Conservation (phyloP, 2,113 vertebrate genomes). For the Brachyistius frenatus region DNA sequence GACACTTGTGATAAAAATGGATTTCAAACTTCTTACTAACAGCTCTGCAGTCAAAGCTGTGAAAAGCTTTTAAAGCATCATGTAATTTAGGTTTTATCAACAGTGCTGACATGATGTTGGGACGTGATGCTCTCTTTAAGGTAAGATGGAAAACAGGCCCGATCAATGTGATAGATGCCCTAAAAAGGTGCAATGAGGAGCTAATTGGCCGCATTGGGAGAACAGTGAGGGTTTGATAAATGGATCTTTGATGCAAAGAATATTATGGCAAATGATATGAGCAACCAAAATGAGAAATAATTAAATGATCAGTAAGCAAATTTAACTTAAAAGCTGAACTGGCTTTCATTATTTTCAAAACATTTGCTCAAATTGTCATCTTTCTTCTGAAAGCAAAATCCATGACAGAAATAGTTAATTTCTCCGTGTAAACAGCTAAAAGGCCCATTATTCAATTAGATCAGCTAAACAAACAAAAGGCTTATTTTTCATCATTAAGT, state of each 20-base stretch:
- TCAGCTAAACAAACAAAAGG: background rate
- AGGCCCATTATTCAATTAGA: background rate
- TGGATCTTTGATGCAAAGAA: constrained; percentile 5
- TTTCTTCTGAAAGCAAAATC: background rate
- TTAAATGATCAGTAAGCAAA: constrained; percentile 13
- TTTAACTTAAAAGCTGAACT: background rate
- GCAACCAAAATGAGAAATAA: background rate
- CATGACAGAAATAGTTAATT: background rate
- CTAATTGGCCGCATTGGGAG: background rate
- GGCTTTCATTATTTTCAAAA: too few species aligned
- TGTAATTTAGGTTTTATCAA: constrained; percentile 38
- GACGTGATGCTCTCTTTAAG: constrained; percentile 27
- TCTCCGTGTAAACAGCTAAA: too few species aligned
- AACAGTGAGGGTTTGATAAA: constrained; percentile 3
- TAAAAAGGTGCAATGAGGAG: background rate
- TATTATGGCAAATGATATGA: constrained; percentile 6
- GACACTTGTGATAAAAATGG: constrained; percentile 14
- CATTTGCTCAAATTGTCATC: too few species aligned
- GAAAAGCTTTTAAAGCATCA: constrained; percentile 32
- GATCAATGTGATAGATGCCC: constrained; percentile 4
- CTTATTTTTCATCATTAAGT: constrained; percentile 16
- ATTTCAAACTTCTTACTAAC: constrained; percentile 54
- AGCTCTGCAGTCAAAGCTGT: constrained; percentile 11
- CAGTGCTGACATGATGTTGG: constrained; percentile 5
- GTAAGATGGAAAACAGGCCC: constrained; percentile 12